Base-by-base conservation (phyloP, 2,797 vertebrate genomes). In the Myioborus miniatus region DNA sequence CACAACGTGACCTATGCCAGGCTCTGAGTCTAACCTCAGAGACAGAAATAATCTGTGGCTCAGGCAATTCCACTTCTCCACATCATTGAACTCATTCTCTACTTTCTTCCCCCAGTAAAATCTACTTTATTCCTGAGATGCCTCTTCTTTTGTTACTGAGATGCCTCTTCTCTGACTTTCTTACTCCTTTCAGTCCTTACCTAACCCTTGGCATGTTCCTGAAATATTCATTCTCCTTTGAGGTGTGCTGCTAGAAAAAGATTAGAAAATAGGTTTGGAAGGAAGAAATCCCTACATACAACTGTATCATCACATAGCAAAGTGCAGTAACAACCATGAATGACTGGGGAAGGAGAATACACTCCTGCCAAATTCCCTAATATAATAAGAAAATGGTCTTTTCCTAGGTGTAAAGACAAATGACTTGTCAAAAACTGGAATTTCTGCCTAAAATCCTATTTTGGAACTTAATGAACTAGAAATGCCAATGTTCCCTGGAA, bases 261-360 rank as follows among this genome's bases (percentile, higher is more conserved):
- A 86, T 64, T n/a, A 81, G 53, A 20, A 81, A 96, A 87, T 9
- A 44, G 36, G 32, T 36, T 93, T 72, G 58, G 69, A 93, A 34
- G 43, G 70, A 87, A 79, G 67, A 92, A 94, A 92, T 58, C 65
- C 55, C 58, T 50, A 58, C 9, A 5, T 60, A 68, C 2, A 3
- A 80, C 79, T 70, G 5, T 23, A 39, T 32, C 59, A 79, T 50
- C 3, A 0, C 58, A 50, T 14, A 78, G 49, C 1, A 1, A 93
- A 75, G 46, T 37, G 67, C 34, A 71, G 46, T 30, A 67, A 50
- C 67, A 75, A 50, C 29, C 22, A 21, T 1, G 1, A 71, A 56
- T 69, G 32, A 15, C 69, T 47, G 43, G 56, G 60, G 29, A 91
- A 90, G 76, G 49, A 59, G 53, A 90, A 88, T 5, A 49, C 27